phyloP scores from a whole-genome alignment of 2,888 invertebrate species.

The Sphinx pinastri region DNA sequence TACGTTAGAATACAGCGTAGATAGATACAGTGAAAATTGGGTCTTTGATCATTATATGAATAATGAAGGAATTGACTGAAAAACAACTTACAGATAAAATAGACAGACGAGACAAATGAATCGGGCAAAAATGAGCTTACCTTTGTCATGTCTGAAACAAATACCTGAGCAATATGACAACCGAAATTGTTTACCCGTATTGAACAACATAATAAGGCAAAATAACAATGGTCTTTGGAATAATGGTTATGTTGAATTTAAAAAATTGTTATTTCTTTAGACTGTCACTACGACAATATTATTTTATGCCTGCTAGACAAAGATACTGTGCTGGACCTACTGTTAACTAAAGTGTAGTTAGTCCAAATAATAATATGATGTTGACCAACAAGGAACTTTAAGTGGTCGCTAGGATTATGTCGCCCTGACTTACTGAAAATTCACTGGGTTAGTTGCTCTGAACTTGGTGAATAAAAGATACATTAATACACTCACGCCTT shows the following conservation, averaged over 20 bases:
- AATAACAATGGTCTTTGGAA: not conserved
- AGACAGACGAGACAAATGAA: not conserved
- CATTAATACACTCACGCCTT: too few species aligned
- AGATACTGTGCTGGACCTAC: too few species aligned
- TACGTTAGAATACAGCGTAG: too few species aligned
- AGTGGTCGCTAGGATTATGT: too few species aligned
- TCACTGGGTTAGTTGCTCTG: too few species aligned
- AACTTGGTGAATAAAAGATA: too few species aligned
- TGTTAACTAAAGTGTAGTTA: too few species aligned
- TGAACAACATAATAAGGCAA: not conserved
- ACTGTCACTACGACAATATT: too few species aligned
- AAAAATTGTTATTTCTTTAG: not conserved
- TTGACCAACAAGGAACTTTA: too few species aligned
- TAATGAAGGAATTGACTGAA: not conserved
- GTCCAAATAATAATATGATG: too few species aligned
- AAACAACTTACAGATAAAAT: not conserved
- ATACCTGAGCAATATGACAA: slow-evolving; percentile 12
- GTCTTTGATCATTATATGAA: not conserved
- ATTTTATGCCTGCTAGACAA: too few species aligned
- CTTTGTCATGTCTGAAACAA: slow-evolving; percentile 1
- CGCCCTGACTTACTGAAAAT: too few species aligned
- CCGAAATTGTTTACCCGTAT: not conserved
- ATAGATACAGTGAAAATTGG: not conserved
- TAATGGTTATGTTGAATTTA: not conserved
- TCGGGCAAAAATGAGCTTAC: not conserved